Percentiles rank a stretch among this genome's conserved stretches.
Evolutionary conservation across 2,113 vertebrate genomes (phyloP).

Genomic region (Crotophaga sulcirostris): DNA sequence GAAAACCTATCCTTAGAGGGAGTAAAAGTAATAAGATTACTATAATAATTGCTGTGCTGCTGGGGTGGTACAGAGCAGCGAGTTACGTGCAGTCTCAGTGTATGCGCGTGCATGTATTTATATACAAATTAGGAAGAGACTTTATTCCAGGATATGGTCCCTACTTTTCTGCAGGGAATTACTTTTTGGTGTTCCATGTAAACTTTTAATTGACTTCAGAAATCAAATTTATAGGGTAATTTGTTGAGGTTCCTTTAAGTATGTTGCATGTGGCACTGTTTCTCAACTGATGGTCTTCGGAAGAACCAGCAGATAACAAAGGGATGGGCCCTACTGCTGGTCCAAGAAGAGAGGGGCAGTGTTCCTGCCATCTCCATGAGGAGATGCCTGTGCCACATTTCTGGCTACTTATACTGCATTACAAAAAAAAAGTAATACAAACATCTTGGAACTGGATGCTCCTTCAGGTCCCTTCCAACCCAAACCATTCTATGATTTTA

Average conservation of each 20-base stretch:
- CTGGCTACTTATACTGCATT: neutral
- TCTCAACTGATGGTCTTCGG: neutral
- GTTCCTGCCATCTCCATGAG: neutral
- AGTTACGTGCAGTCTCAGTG: neutral
- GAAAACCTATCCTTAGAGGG: neutral
- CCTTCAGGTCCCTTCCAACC: too few species aligned
- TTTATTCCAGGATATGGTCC: neutral
- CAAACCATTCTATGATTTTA: neutral
- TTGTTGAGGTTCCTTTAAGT: neutral
- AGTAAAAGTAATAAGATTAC: slow-evolving; percentile 1
- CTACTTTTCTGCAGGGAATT: neutral
- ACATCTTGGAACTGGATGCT: neutral
- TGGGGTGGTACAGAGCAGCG: neutral
- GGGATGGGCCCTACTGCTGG: neutral
- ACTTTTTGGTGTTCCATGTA: neutral
- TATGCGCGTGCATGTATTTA: neutral
- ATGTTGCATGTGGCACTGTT: neutral
- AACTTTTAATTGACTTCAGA: neutral
- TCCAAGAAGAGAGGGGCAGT: neutral
- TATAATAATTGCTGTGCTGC: neutral
- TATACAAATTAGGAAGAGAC: neutral
- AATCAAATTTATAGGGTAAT: neutral
- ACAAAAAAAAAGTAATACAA: neutral
- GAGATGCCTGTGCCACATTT: neutral
- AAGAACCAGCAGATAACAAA: neutral